Conservation (phyloP, 30 jellyfish, hydroid and myxozoan species). For the Phacellophora camtschatica region DNA sequence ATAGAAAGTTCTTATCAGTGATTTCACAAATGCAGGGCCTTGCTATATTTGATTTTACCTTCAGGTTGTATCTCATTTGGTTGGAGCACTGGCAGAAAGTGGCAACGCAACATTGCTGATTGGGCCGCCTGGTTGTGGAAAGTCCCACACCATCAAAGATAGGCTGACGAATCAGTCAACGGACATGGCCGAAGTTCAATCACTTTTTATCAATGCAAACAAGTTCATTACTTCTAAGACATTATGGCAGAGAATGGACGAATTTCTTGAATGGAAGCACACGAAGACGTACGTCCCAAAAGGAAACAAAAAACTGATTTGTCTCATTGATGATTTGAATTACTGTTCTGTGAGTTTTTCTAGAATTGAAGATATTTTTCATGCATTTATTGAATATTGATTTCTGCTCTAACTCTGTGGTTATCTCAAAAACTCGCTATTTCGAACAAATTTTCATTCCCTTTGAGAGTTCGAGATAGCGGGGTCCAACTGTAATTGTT, state of each 20-base stretch:
- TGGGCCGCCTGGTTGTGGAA: conserved; percentile 85
- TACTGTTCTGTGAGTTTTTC: conserved; percentile 30
- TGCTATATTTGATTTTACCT: no score
- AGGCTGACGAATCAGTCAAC: conserved; percentile 42
- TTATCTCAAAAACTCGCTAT: no score
- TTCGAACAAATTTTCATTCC: no score
- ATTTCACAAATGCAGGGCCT: no score
- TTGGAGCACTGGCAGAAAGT: conserved; percentile 40
- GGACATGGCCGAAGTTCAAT: conserved; percentile 65
- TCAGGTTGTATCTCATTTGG: conserved; percentile 54
- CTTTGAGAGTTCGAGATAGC: no score
- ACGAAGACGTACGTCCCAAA: conserved; percentile 66
- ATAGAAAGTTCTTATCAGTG: no score
- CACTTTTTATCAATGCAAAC: conserved; percentile 64
- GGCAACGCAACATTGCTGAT: conserved; percentile 51
- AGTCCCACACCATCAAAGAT: conserved; percentile 58
- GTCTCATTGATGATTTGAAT: conserved; percentile 68
- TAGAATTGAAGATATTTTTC: no score
- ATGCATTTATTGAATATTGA: no score
- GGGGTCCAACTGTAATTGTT: no score
- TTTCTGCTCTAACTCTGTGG: no score
- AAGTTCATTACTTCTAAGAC: conserved; percentile 46
- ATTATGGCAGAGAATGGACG: conserved; percentile 72
- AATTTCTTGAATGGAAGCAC: conserved; percentile 79
- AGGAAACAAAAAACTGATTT: conserved; percentile 72